phyloP scores from a whole-genome alignment of 2,797 vertebrate species.

The Carduelis carduelis region DNA sequence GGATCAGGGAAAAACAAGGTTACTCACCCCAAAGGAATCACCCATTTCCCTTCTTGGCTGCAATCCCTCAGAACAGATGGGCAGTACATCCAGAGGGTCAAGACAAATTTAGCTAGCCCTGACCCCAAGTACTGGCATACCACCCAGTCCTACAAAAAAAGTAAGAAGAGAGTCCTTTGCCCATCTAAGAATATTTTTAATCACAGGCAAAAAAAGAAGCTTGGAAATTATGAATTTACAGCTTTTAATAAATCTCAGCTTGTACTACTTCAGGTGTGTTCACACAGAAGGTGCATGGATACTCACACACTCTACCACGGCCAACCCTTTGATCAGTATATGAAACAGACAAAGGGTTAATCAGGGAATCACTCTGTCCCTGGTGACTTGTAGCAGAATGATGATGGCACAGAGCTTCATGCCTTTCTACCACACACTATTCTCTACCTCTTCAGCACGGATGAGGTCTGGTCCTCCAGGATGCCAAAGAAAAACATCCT shows the following conservation, averaged over 20 bases:
- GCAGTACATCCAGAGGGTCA: constrained; percentile 55
- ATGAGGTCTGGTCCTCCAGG: background rate
- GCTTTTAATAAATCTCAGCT: background rate
- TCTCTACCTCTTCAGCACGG: background rate
- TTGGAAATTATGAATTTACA: background rate
- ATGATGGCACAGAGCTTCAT: background rate
- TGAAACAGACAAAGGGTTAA: background rate
- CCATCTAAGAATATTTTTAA: constrained; percentile 26
- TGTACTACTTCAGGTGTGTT: background rate
- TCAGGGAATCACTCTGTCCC: background rate
- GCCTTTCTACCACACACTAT: background rate
- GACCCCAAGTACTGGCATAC: constrained; percentile 58
- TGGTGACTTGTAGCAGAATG: background rate
- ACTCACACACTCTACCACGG: background rate
- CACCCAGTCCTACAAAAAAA: constrained; percentile 63
- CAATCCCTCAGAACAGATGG: constrained; percentile 61
- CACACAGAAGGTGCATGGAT: background rate
- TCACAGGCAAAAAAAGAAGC: background rate
- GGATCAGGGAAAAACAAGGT: constrained; percentile 48
- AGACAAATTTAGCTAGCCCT: constrained; percentile 61
- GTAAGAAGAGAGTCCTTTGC: constrained; percentile 60
- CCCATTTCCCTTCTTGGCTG: constrained; percentile 37
- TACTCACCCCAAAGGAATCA: constrained; percentile 56
- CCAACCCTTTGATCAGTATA: background rate
- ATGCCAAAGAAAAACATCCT: background rate